Conservation (phyloP, 1,140 invertebrate species). For the Drosophila lacertosa region DNA sequence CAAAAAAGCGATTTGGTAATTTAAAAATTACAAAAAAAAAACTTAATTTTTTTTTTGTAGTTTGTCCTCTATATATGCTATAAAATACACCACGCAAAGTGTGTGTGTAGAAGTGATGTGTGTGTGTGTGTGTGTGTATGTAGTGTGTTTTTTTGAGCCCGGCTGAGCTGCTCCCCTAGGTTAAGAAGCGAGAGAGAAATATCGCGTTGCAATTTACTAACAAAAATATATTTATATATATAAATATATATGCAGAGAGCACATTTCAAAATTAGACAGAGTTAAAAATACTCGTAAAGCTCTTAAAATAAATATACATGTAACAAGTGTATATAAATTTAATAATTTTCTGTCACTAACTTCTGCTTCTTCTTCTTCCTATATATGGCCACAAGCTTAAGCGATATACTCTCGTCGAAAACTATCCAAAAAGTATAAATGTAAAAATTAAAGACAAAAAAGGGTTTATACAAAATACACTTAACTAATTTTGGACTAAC, state of each 20-base stretch:
- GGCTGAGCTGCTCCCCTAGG: conserved; percentile 28
- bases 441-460: conserved; percentile 31
- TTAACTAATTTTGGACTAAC: conserved; percentile 78
- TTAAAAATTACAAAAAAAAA: conserved; percentile 14
- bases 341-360: conserved; percentile 6
- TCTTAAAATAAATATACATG: conserved; percentile 37
- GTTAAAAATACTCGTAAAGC: conserved; percentile 36
- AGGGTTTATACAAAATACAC: conserved; percentile 42
- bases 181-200: conserved; percentile 8
- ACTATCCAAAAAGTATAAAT: conserved; percentile 6
- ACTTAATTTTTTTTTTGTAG: not conserved
- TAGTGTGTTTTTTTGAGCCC: conserved; percentile 20
- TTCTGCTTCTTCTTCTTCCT: not conserved
- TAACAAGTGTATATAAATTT: conserved; percentile 24
- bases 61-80: conserved; percentile 31
- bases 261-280: conserved; percentile 24
- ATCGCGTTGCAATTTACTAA: conserved; percentile 21
- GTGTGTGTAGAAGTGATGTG: conserved; percentile 4
- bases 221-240: conserved; percentile 1
- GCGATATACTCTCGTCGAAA: conserved; percentile 2
- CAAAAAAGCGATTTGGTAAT: conserved; percentile 27
- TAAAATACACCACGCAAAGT: conserved; percentile 35
- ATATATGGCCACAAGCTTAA: conserved; percentile 64
- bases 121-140: conserved; percentile 17
- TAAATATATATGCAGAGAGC: conserved; percentile 17